A percentile compares a stretch with the other conserved stretches of the same genome.
Evolutionary conservation across 2,113 vertebrate genomes (phyloP).

Genomic region (Clarias macrocephalus): DNA sequence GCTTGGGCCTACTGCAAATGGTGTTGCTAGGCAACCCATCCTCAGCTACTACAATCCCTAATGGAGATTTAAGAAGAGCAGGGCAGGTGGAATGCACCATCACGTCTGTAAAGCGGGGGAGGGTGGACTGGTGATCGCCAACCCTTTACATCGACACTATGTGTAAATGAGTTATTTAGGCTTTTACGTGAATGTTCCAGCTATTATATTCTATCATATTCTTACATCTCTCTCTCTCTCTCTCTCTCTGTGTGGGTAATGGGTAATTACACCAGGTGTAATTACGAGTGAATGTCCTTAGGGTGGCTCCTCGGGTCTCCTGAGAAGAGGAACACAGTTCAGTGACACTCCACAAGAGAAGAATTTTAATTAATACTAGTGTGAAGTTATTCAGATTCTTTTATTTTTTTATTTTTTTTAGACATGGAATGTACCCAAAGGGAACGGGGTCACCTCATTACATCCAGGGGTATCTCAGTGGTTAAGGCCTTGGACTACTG

Average conservation of each 20-base stretch:
- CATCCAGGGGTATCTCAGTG: too few species aligned
- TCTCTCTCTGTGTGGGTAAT: background rate
- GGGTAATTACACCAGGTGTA: conserved; percentile 52
- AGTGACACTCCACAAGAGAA: conserved; percentile 18
- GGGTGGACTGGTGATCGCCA: background rate
- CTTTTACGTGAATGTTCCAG: background rate
- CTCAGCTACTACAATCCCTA: conserved; percentile 56
- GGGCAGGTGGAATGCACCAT: conserved; percentile 61
- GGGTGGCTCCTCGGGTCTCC: conserved; percentile 42
- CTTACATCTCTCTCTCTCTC: background rate
- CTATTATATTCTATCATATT: background rate
- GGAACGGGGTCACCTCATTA: background rate
- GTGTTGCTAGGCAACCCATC: conserved; percentile 64
- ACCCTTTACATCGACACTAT: background rate
- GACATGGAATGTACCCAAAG: background rate
- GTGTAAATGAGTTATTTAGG: background rate
- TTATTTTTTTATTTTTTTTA: background rate
- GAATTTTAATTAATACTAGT: conserved; percentile 45
- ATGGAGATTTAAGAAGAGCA: conserved; percentile 55
- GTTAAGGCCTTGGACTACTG: too few species aligned
- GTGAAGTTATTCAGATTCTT: conserved; percentile 20
- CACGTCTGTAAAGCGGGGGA: conserved; percentile 17
- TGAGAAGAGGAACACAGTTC: conserved; percentile 36
- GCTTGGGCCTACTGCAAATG: conserved; percentile 51
- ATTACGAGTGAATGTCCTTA: conserved; percentile 48